Percentiles rank a stretch among this genome's conserved stretches.
Evolutionary conservation across 92 coral and sea anemone genomes (phyloP).

Genomic region (Metridium senile): DNA sequence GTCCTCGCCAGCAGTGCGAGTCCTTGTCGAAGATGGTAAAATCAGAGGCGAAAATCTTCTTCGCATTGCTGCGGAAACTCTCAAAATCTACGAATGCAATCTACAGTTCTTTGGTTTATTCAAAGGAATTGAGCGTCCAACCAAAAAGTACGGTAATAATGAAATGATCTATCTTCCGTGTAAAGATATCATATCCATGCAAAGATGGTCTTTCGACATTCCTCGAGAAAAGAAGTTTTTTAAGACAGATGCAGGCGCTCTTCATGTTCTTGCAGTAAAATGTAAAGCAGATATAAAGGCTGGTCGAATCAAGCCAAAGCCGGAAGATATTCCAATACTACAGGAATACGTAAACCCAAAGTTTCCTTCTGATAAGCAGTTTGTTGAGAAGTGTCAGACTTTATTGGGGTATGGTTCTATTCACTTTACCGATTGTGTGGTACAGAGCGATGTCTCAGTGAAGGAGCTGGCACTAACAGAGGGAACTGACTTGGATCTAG

Average conservation of each 20-base stretch:
- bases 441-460: conserved; percentile 71
- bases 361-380: conserved; percentile 84
- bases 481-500: conserved; percentile 63
- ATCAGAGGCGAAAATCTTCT: conserved; percentile 74
- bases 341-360: conserved; percentile 69
- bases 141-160: conserved; percentile 73
- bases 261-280: conserved; percentile 67
- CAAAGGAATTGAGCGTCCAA: conserved; percentile 79
- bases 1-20: conserved; percentile 77
- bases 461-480: conserved; percentile 65
- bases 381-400: conserved; percentile 77
- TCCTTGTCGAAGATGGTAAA: conserved; percentile 69
- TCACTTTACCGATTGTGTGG: conserved; percentile 58
- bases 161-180: conserved; percentile 80
- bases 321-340: conserved; percentile 61
- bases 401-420: conserved; percentile 76
- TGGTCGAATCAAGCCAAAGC: conserved; percentile 75
- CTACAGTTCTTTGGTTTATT: conserved; percentile 77
- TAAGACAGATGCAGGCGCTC: conserved; percentile 79
- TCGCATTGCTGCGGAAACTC: conserved; percentile 61
- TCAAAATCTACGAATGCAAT: conserved; percentile 63
- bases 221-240: conserved; percentile 72
- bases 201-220: conserved; percentile 91
- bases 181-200: conserved; percentile 74
- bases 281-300: conserved; percentile 68